phyloP scores from a whole-genome alignment of 2,888 invertebrate genomes.

The Ametastegia equiseti region DNA sequence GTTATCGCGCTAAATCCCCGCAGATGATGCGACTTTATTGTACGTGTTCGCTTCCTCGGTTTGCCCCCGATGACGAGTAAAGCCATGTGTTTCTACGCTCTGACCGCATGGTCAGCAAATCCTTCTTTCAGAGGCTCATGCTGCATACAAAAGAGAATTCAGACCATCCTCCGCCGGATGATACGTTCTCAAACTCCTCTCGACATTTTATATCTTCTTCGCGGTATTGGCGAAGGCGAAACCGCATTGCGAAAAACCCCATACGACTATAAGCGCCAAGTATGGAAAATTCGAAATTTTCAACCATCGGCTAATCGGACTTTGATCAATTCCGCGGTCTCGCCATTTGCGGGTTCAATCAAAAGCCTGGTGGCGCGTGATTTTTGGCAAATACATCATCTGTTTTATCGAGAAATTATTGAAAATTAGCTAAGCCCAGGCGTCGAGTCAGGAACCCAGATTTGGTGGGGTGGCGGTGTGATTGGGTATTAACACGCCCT shows the following conservation, averaged over 20 bases:
- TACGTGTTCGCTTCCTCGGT: constrained; percentile 64
- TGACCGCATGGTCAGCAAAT: constrained; percentile 45
- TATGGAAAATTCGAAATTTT: not conserved
- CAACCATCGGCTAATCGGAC: not conserved
- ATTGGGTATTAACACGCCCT: constrained; percentile 67
- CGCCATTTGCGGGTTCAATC: not conserved
- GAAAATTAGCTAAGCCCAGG: constrained; percentile 56
- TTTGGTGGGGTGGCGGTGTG: constrained; percentile 62
- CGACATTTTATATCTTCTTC: not conserved
- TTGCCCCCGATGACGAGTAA: constrained; percentile 43
- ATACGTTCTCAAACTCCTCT: not conserved
- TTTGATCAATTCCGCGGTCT: not conserved
- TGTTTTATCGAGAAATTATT: constrained; percentile 65
- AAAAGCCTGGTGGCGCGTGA: not conserved
- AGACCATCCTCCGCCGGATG: not conserved
- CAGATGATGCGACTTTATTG: constrained; percentile 76
- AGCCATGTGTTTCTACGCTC: constrained; percentile 42
- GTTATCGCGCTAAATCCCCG: constrained; percentile 74
- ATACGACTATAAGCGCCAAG: too few relatives aligned
- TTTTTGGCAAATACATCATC: not conserved
- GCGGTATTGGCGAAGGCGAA: not conserved
- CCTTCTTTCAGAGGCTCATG: constrained; percentile 17
- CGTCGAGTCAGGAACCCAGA: constrained; percentile 54
- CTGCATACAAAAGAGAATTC: constrained; percentile 45
- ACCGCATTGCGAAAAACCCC: not conserved